A percentile compares a stretch with the other conserved stretches of the same genome.
phyloP scores from a whole-genome alignment of 2,797 vertebrate genomes.

The Enteromius anoplus region DNA sequence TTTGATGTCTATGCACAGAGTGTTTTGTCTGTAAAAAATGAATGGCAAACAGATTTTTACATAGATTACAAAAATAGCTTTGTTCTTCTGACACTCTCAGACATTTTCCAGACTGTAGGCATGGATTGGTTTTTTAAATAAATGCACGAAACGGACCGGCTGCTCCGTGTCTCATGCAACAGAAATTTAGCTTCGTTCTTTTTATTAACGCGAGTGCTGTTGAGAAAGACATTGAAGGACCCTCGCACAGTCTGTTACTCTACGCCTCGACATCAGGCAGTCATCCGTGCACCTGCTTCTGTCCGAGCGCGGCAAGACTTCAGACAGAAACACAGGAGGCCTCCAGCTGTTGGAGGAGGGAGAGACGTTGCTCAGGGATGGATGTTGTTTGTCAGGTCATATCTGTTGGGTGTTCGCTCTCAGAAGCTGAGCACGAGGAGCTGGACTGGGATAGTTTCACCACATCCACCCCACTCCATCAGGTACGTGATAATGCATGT shows the following conservation, averaged over 20 bases:
- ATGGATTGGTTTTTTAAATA: constrained; percentile 8
- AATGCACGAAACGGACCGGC: constrained; percentile 5
- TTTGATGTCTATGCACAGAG: constrained; percentile 7
- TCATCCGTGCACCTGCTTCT: not conserved
- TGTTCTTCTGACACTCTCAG: constrained; percentile 32
- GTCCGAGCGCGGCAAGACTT: not conserved
- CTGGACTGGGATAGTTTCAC: constrained; percentile 81
- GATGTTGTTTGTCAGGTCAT: constrained; percentile 50
- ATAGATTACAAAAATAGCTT: constrained; percentile 31
- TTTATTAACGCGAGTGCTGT: not conserved
- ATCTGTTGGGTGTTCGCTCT: constrained; percentile 63
- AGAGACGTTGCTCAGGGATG: constrained; percentile 14
- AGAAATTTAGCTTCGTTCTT: not conserved
- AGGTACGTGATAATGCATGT: constrained; percentile 57
- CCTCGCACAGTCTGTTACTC: not conserved
- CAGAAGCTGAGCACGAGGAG: constrained; percentile 75
- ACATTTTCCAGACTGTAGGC: constrained; percentile 45
- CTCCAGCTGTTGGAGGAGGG: not conserved
- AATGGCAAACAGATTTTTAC: constrained; percentile 17
- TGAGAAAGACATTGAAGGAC: not conserved
- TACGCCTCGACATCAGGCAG: constrained; percentile 28
- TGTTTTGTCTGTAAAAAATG: constrained; percentile 52
- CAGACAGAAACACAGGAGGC: not conserved
- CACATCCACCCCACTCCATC: constrained; percentile 73
- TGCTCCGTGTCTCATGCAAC: not conserved